Evolutionary conservation across 2,888 invertebrate genomes (phyloP), one percentile per base, ranked within the genome.

Genomic region (Sinopyrophorus schimmeli): DNA sequence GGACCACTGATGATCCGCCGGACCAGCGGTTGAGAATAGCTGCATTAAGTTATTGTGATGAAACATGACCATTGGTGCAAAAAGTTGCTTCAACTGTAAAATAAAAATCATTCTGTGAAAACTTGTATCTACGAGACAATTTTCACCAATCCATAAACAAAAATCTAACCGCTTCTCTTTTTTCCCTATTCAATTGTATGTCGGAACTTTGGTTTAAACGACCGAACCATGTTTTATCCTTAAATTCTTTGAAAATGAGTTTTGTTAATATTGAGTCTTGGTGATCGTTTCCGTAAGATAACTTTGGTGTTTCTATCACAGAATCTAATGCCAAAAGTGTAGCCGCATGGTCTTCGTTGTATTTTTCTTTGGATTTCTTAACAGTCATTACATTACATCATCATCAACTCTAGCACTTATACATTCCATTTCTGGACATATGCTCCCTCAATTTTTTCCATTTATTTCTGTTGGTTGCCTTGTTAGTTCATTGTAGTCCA

Each of bases 181-280:
- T 39, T 17, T 30, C 27, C 30, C 27, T 11, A n/a, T 39, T 39
- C 30, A 39, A 39, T 27, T 24, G 37, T 23, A 37, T 21, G 37
- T 15, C 15, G 14, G 14, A 37, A 6, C 15, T 37, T 21, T 14
- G 21, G 21, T 23, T 37, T 21, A 37, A 37, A 37, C 15, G 37
- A 24, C 14, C 24, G 24, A 21, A 37, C 23, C 24, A 12, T 37
- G 34, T 23, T 37, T 37, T 37, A 23, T 11, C 2, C n/a, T 23
- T 5, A 21, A 37, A 37, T 37, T 37, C 5, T 37, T 16, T 37
- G 37, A 12, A 24, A 37, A 14, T 11, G 16, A 24, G n/a, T 23
- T 23, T 37, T 37, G 7, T 28, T 39, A 10, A 39, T 30, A 20
- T 27, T 11, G 15, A 39, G n/a, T 26, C 7, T 28, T 27, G 10